Percentiles rank a stretch among this genome's conserved stretches.
Conservation (phyloP, 1,140 invertebrate species). For the Metopolophium dirhodum region DNA sequence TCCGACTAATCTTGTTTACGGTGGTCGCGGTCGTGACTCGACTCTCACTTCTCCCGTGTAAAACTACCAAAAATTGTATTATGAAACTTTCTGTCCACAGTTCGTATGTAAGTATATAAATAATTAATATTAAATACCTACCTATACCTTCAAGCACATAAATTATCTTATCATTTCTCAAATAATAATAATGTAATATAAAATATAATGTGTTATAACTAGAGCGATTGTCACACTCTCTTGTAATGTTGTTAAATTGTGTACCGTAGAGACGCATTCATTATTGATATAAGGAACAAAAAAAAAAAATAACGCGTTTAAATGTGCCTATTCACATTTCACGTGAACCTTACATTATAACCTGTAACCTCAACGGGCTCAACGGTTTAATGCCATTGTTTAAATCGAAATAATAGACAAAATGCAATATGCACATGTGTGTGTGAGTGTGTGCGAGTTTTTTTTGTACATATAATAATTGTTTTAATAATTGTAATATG, state of each 20-base stretch:
- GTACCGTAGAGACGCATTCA: not conserved
- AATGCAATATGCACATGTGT: not conserved
- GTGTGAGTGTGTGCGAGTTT: not conserved
- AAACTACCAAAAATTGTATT: not conserved
- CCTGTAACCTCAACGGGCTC: not conserved
- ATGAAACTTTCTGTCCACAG: not conserved
- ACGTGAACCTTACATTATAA: not conserved
- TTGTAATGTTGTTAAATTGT: not conserved
- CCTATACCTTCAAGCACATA: not conserved
- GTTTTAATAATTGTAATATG: no score
- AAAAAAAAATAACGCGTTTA: not conserved
- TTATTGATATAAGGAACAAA: not conserved
- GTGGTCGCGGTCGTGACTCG: slow-evolving; percentile 7
- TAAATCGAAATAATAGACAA: not conserved
- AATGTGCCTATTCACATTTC: not conserved
- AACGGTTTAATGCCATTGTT: not conserved
- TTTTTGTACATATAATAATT: no score
- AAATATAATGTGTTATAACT: not conserved
- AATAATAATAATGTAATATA: not conserved
- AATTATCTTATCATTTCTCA: slow-evolving; percentile 11
- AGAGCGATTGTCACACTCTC: not conserved
- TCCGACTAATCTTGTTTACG: not conserved
- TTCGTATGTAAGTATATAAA: not conserved
- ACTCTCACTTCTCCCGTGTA: slow-evolving; percentile 22
- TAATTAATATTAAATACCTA: not conserved